phyloP scores from a whole-genome alignment of 2,888 invertebrate genomes.

The Monoplex corrugatus region DNA sequence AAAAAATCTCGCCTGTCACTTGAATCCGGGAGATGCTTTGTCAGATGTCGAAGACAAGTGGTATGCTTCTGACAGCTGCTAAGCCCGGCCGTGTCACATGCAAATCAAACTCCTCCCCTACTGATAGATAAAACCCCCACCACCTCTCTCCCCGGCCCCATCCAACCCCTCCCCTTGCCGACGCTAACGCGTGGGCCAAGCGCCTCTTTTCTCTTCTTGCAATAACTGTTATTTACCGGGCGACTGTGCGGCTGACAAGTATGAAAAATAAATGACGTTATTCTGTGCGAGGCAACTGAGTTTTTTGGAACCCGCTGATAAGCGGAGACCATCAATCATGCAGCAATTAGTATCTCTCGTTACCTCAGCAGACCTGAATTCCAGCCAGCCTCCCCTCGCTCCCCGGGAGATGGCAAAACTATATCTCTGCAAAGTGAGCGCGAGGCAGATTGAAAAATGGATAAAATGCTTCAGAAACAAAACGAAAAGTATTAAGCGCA shows the following conservation, averaged over 20 bases:
- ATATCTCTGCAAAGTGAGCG: too few species aligned
- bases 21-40: constrained; percentile 48
- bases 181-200: constrained; percentile 41
- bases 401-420: constrained; percentile 42
- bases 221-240: constrained; percentile 77
- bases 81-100: constrained; percentile 53
- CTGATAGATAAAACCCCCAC: constrained; percentile 53
- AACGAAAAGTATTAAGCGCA: too few species aligned
- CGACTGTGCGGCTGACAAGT: constrained; percentile 74
- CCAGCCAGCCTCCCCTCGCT: constrained; percentile 57
- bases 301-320: constrained; percentile 73
- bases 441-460: too few species aligned
- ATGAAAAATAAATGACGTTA: constrained; percentile 79
- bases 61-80: constrained; percentile 55
- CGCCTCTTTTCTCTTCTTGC: constrained; percentile 60
- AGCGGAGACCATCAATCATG: constrained; percentile 76
- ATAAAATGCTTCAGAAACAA: too few species aligned
- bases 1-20: constrained; percentile 49
- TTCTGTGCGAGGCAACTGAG: constrained; percentile 68
- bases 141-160: neutral
- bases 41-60: constrained; percentile 52
- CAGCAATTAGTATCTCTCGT: constrained; percentile 76
- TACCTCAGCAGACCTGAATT: constrained; percentile 64
- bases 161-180: constrained; percentile 35
- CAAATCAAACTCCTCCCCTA: constrained; percentile 51